These are phyloP conservation scores for Nothoprocta perdicaria DNA, from an alignment of 2,113 vertebrate species.

Conservation along the genomic window DNA sequence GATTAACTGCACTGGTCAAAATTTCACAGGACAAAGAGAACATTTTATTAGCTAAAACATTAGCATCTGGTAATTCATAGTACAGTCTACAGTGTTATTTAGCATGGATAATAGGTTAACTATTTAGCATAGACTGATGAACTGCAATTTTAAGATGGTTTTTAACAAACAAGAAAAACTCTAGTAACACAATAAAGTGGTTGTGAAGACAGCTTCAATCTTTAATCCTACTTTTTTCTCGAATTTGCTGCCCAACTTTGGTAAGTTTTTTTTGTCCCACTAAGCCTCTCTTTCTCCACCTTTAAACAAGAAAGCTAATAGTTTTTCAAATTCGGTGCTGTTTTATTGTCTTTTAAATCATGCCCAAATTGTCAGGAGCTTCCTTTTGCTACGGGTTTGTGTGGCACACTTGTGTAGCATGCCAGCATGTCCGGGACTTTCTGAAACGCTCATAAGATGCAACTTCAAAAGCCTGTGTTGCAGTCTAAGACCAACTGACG, in stretches of 20 bases:
- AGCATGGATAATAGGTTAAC: neutral
- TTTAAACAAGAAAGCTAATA: neutral
- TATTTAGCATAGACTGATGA: neutral
- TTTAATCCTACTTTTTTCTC: neutral
- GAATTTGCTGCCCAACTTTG: neutral
- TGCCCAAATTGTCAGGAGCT: neutral
- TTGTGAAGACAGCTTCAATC: rapidly evolving
- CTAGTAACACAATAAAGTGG: neutral
- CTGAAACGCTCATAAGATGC: neutral
- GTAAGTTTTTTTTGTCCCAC: neutral
- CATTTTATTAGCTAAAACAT: neutral
- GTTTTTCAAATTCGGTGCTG: neutral
- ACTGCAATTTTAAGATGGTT: neutral
- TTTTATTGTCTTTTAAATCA: neutral
- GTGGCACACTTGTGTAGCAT: neutral
- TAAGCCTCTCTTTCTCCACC: neutral
- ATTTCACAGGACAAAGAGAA: neutral
- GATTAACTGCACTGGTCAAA: neutral
- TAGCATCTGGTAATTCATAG: neutral
- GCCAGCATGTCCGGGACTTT: neutral
- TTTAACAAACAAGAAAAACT: neutral
- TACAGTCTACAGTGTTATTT: neutral
- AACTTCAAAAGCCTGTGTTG: neutral
- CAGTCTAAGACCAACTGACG: neutral
- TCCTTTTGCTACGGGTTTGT: neutral